phyloP scores from a whole-genome alignment of 2,113 vertebrate species.

The Scatophagus argus region DNA sequence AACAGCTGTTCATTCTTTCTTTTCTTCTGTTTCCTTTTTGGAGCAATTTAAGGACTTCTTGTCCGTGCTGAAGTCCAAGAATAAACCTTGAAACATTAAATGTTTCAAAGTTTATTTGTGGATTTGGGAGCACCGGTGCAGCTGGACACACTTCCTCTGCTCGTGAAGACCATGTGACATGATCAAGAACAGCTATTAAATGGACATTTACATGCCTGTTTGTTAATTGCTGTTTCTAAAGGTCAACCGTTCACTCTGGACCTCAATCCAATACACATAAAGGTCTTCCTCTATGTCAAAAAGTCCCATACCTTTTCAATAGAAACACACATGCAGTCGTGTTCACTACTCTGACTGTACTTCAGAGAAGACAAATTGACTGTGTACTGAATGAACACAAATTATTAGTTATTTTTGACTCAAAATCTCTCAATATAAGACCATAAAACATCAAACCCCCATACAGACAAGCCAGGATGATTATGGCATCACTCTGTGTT shows the following conservation, averaged over 20 bases:
- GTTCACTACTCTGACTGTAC: not conserved
- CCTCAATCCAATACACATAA: no score
- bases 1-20: no score
- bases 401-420: not conserved
- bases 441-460: not conserved
- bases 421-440: not conserved
- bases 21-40: no score
- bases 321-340: no score
- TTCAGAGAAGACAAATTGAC: not conserved
- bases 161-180: not conserved
- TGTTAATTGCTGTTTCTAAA: not conserved
- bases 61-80: no score
- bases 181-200: not conserved
- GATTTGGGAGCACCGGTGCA: no score
- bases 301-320: no score
- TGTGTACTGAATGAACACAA: not conserved
- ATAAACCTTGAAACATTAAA: no score
- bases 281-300: no score
- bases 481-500: slow-evolving; percentile 30
- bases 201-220: accelerated
- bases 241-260: no score
- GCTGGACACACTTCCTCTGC: not conserved
- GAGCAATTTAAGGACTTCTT: no score
- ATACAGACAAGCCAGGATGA: not conserved
- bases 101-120: not conserved